phyloP scores from a whole-genome alignment of 1,140 invertebrate species.

The Psilanteris sp. region DNA sequence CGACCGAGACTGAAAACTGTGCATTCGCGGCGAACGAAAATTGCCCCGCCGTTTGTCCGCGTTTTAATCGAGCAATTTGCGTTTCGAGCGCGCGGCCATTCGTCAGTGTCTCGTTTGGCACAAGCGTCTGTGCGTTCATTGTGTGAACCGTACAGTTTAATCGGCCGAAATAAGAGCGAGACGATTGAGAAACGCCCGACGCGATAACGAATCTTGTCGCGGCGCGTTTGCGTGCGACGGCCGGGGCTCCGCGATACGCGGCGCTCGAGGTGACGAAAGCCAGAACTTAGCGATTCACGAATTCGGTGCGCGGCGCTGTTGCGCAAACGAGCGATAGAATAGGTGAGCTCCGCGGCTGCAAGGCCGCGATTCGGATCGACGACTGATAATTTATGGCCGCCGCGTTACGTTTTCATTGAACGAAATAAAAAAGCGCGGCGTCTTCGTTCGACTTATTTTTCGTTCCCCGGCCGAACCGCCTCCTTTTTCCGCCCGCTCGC shows the following conservation, averaged over 20 bases:
- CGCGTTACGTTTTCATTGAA: slow-evolving; percentile 4
- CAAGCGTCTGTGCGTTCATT: slow-evolving; percentile 24
- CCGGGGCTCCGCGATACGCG: slow-evolving; percentile 1
- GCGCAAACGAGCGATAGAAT: slow-evolving; percentile 16
- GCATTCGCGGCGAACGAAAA: too few relatives aligned
- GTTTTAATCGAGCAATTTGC: too few relatives aligned
- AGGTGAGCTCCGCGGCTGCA: slow-evolving; percentile 13
- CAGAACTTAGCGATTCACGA: slow-evolving; percentile 21
- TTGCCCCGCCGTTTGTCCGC: too few relatives aligned
- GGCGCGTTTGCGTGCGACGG: background rate
- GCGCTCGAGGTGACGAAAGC: slow-evolving; percentile 8
- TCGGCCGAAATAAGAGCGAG: slow-evolving; percentile 35
- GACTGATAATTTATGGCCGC: slow-evolving; percentile 12
- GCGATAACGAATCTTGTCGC: slow-evolving; percentile 22
- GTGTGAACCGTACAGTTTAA: slow-evolving; percentile 29
- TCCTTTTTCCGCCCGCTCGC: too few relatives aligned
- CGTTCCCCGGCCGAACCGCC: too few relatives aligned
- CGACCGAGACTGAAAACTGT: too few relatives aligned
- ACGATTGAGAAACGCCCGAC: slow-evolving; percentile 25
- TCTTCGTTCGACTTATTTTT: too few relatives aligned
- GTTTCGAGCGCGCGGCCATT: slow-evolving; percentile 7
- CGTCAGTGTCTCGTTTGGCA: slow-evolving; percentile 28
- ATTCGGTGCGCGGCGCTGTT: slow-evolving; percentile 8
- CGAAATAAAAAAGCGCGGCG: too few relatives aligned
- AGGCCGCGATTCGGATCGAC: slow-evolving; percentile 17